A percentile compares a stretch with the other conserved stretches of the same genome.
Conservation (phyloP, 2,113 vertebrate genomes). For the Pituophis catenifer region DNA sequence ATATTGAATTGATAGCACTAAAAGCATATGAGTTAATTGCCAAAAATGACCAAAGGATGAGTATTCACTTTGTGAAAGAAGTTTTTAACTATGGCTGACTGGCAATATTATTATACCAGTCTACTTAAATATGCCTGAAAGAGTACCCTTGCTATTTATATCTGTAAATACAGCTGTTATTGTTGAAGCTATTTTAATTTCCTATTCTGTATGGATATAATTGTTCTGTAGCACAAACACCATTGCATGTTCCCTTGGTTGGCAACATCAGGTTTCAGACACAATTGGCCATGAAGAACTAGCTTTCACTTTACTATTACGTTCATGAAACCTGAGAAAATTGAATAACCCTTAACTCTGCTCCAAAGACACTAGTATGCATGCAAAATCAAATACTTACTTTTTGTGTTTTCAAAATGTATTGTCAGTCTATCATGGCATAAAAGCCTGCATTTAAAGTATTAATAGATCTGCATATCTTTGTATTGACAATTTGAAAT, state of each 20-base stretch:
- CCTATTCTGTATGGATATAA: background rate
- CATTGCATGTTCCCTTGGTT: background rate
- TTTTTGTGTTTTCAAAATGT: background rate
- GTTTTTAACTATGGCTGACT: background rate
- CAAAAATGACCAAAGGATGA: background rate
- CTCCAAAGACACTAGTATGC: background rate
- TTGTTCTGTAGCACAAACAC: background rate
- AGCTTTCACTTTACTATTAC: background rate
- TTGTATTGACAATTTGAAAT: background rate
- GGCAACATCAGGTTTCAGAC: background rate
- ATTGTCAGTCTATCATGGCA: background rate
- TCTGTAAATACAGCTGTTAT: background rate
- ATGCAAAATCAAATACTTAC: background rate
- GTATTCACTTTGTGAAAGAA: background rate
- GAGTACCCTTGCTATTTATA: background rate
- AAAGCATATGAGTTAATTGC: background rate
- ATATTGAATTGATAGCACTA: background rate
- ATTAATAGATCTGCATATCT: background rate
- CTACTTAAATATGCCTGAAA: background rate
- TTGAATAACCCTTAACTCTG: background rate
- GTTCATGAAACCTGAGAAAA: background rate
- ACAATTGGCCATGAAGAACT: background rate
- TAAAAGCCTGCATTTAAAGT: background rate
- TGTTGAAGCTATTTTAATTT: background rate
- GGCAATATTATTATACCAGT: background rate